Conservation (phyloP, 2,113 vertebrate species). For the Procavia capensis region DNA sequence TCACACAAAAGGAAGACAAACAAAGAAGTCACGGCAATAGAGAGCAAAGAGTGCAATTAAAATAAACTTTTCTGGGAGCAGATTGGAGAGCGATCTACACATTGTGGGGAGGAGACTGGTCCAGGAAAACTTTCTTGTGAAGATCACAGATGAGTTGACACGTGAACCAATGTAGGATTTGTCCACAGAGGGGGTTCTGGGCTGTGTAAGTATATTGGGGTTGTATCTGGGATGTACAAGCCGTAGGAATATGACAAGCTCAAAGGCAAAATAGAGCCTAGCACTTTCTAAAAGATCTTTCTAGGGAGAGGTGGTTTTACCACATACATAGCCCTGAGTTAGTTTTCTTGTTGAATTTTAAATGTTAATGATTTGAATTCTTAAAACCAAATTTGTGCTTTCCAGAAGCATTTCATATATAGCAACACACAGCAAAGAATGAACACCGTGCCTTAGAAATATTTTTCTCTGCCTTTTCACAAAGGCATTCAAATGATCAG, state of each 20-base stretch:
- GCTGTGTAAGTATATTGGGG: not conserved
- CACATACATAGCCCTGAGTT: not conserved
- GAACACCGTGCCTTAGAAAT: not conserved
- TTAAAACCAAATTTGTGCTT: not conserved
- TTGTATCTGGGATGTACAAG: not conserved
- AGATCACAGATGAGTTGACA: not conserved
- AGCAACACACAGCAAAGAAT: not conserved
- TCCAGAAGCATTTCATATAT: not conserved
- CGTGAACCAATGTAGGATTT: not conserved
- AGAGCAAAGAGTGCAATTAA: not conserved
- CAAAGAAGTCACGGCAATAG: not conserved
- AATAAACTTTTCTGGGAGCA: not conserved
- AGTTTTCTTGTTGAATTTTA: not conserved
- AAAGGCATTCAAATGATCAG: constrained; percentile 27
- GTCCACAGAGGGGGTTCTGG: not conserved
- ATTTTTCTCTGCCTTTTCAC: constrained; percentile 30
- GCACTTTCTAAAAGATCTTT: not conserved
- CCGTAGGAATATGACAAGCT: not conserved
- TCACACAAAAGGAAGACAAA: not conserved
- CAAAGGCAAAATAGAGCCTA: not conserved
- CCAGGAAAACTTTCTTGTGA: not conserved
- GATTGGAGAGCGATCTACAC: not conserved
- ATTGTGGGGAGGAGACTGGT: not conserved
- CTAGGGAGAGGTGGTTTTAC: not conserved
- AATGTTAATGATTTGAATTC: not conserved